phyloP scores from a whole-genome alignment of 2,797 vertebrate species.

The Enteromius radiatus region DNA sequence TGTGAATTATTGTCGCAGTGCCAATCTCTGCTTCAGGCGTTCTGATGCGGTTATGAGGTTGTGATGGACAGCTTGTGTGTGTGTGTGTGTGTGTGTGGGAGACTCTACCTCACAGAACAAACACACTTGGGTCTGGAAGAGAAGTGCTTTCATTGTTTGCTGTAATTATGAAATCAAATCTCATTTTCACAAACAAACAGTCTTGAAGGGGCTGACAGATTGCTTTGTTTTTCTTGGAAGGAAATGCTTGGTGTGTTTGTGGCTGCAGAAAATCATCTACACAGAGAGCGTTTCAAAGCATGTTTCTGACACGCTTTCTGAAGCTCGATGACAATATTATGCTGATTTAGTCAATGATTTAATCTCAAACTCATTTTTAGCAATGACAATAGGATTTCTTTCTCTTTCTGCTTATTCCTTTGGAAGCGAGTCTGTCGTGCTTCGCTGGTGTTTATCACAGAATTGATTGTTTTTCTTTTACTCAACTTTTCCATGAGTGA shows the following conservation, averaged over 20 bases:
- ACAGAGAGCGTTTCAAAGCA: too few species aligned
- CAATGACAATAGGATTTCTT: not conserved
- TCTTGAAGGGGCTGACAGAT: not conserved
- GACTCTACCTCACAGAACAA: not conserved
- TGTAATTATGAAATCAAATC: conserved; percentile 11
- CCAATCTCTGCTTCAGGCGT: not conserved
- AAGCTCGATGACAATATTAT: not conserved
- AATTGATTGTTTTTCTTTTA: not conserved
- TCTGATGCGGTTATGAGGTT: conserved; percentile 4
- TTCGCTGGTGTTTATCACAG: not conserved
- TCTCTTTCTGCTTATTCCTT: not conserved
- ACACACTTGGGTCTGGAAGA: not conserved
- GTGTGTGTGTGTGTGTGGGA: not conserved
- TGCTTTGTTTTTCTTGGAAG: not conserved
- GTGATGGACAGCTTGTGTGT: conserved; percentile 17
- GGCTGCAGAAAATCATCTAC: not conserved
- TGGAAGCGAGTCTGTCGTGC: not conserved
- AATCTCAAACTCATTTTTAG: not conserved
- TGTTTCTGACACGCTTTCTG: not conserved
- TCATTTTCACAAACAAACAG: not conserved
- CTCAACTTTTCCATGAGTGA: not conserved
- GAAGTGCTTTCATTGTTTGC: not conserved
- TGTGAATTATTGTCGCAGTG: not conserved
- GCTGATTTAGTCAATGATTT: not conserved
- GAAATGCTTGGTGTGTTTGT: not conserved